Percentiles rank a stretch among this genome's conserved stretches.
These are phyloP conservation scores for Maniola jurtina DNA, from an alignment of 1,140 invertebrate species.

Conservation along the genomic window DNA sequence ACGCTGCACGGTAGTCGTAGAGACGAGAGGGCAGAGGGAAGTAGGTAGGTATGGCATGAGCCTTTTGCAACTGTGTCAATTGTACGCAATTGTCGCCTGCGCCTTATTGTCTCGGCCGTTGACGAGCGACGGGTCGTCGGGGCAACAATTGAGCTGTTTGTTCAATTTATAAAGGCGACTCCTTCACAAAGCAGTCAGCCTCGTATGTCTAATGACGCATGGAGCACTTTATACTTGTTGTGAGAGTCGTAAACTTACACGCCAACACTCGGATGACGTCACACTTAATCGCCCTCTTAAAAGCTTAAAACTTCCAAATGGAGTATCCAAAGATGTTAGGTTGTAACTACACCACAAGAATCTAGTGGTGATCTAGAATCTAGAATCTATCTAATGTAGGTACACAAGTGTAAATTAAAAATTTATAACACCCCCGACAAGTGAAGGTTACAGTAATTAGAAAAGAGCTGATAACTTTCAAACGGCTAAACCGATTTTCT, in stretches of 20 bases:
- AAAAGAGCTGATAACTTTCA: too few species aligned
- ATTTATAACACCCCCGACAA: too few species aligned
- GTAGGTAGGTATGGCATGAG: neutral
- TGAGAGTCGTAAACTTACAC: conserved; percentile 28
- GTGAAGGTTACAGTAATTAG: too few species aligned
- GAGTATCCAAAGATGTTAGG: neutral
- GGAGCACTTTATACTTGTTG: conserved; percentile 24
- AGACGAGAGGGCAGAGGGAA: conserved; percentile 10
- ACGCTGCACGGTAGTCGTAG: neutral
- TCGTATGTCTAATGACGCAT: conserved; percentile 34
- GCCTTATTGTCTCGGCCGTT: conserved; percentile 31
- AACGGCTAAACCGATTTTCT: too few species aligned
- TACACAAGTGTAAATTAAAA: too few species aligned
- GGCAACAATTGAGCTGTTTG: conserved; percentile 35
- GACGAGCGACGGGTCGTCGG: conserved; percentile 23
- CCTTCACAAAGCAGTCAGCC: conserved; percentile 28
- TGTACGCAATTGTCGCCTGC: conserved; percentile 29
- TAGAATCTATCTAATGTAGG: too few species aligned
- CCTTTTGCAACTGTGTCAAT: conserved; percentile 31
- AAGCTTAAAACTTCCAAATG: conserved; percentile 9
- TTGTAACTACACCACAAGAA: neutral
- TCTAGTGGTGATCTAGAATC: too few species aligned
- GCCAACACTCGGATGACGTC: conserved; percentile 8
- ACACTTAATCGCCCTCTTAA: conserved; percentile 10
- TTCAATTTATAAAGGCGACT: conserved; percentile 37